phyloP scores from a whole-genome alignment of 2,888 invertebrate species.

The Rhabditoides inermis region DNA sequence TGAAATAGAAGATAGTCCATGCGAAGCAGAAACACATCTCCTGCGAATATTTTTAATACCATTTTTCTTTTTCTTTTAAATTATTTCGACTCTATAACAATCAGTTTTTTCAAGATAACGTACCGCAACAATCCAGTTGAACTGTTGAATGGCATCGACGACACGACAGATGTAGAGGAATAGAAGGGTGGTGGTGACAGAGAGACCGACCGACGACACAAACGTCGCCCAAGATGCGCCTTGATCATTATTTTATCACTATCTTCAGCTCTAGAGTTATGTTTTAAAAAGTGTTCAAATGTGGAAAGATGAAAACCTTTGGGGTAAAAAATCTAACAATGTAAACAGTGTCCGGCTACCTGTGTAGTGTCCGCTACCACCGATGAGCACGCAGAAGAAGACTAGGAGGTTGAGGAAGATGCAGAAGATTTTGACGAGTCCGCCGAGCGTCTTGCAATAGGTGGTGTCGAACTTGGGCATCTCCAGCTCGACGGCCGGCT shows the following conservation, averaged over 20 bases:
- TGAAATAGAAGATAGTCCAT: conserved; percentile 69
- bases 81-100: neutral
- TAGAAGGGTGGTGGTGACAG: conserved; percentile 73
- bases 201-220: conserved; percentile 70
- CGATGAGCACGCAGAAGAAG: conserved; percentile 71
- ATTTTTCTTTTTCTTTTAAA: neutral
- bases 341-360: conserved; percentile 9
- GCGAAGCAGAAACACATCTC: conserved; percentile 69
- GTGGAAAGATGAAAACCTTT: neutral
- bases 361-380: conserved; percentile 57
- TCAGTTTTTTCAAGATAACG: conserved; percentile 36
- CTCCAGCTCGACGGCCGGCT: conserved; percentile 5
- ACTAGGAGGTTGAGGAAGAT: conserved; percentile 63
- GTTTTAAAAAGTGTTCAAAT: neutral
- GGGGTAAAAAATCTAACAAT: neutral
- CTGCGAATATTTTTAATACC: conserved; percentile 49
- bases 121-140: conserved; percentile 77
- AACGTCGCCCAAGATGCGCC: conserved; percentile 61
- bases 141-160: conserved; percentile 72
- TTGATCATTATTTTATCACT: neutral
- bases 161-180: conserved; percentile 76
- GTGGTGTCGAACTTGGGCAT: conserved; percentile 62
- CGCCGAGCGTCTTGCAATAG: conserved; percentile 68
- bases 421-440: conserved; percentile 69
- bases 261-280: neutral